phyloP scores from a whole-genome alignment of 2,888 invertebrate species.

The Pardosa pseudoannulata region DNA sequence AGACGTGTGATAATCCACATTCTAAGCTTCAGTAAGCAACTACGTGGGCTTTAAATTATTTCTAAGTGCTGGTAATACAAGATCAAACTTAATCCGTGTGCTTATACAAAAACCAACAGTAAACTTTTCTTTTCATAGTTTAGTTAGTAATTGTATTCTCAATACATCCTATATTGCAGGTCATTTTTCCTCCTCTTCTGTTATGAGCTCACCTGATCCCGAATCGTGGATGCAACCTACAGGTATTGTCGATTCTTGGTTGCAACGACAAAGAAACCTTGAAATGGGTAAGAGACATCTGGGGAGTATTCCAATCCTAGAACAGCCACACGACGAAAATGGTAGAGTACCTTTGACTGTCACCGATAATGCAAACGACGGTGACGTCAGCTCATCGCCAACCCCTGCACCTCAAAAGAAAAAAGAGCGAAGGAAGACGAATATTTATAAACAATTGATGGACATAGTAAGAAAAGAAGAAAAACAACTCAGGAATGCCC shows the following conservation, averaged over 20 bases:
- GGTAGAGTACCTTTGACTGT: background rate
- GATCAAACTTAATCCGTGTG: too few species aligned
- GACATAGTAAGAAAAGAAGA: slow-evolving; percentile 65
- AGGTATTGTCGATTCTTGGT: slow-evolving; percentile 36
- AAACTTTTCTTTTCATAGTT: too few species aligned
- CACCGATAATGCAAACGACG: slow-evolving; percentile 20
- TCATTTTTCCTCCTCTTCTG: slow-evolving; percentile 32
- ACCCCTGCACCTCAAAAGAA: slow-evolving; percentile 25
- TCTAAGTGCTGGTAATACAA: too few species aligned
- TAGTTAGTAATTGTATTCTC: too few species aligned
- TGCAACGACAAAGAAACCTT: slow-evolving; percentile 19
- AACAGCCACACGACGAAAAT: background rate
- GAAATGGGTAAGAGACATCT: background rate
- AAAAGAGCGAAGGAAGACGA: slow-evolving; percentile 48
- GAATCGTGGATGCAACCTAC: slow-evolving; percentile 23
- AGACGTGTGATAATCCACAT: too few species aligned
- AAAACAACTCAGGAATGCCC: slow-evolving; percentile 42
- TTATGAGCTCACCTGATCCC: slow-evolving; percentile 48
- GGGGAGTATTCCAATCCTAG: background rate
- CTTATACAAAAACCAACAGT: too few species aligned
- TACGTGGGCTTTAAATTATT: too few species aligned
- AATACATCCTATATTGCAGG: slow-evolving; percentile 8
- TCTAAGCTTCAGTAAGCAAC: too few species aligned
- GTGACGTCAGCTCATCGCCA: slow-evolving; percentile 30
- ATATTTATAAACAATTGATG: slow-evolving; percentile 65